Base-by-base conservation (phyloP, 2,888 invertebrate genomes). In the Aethes cnicana region DNA sequence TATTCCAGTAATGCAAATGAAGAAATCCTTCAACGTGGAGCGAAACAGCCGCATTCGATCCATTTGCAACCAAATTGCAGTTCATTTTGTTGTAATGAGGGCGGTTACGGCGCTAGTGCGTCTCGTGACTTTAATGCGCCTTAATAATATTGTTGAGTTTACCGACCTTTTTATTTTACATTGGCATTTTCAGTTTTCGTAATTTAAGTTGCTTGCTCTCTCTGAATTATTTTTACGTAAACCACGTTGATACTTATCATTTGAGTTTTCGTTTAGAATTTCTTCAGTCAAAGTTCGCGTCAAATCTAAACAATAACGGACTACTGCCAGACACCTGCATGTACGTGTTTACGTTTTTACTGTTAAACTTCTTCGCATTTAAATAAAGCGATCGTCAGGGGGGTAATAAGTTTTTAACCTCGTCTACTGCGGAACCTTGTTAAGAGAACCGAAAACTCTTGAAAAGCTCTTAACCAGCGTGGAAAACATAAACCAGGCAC, bases 401-500 rank as follows among this genome's bases (percentile, higher is more conserved):
- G 46, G 47, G 53, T 53, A 55, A 57, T 54, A 59, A 59, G 59
- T 59, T 59, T 53, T 21, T 46, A 54, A 55, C 55, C 59, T 55
- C 74, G 66, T 74, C 68, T 67, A 68, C 67, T 63, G 65, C 60
- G 62, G 61, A 74, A 80, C 69, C 74, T 77, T 68, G 69, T 79
- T 79, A 57, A 77, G 67, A 72, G 70, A 69, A 73, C 77, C 74
- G 72, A 75, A 76, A 79, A 79, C 77, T 78, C 76, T 75, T 72
- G 70, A 68, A 77, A 79, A 81, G 80, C 82, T 82, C 78, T 81
- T 76, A 81, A 81, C 75, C 76, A 77, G 69, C 68, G 74, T 68
- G 68, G 76, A 78, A 78, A 82, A 81, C 81, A 82, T 81, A 84
- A 82, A 80, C 74, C 77, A 71, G 77, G 78, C 79, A 74, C 76